Evolutionary conservation across 2,888 invertebrate genomes (phyloP), one percentile per base, ranked within the genome.

Genomic region (Nemurella pictetii): DNA sequence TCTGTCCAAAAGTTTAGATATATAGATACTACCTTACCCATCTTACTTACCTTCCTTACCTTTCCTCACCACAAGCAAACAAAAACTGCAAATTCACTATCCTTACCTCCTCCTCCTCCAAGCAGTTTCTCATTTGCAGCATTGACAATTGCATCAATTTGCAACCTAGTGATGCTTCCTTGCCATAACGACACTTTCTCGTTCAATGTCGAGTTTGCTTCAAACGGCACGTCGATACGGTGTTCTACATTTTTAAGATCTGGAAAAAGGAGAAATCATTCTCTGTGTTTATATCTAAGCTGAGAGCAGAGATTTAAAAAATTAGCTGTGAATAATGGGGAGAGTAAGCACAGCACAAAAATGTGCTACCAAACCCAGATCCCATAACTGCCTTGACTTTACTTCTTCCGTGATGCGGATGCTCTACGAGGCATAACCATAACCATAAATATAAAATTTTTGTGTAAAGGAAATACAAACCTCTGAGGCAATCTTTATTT

Each of bases 91-190:
- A n/a, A n/a, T n/a, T n/a, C n/a, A 12, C 9, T 35, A 72, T 81
- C 35, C 81, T 86, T 89, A 93, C 93, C 93, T 89, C 97, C 97
- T 32, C 97, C 97, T 29, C 98, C 97, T 7, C 96, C 96, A 80
- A 92, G 89, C 75, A 97, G 90, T 27, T 90, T 90, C 0, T 92
- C 92, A 90, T 98, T 98, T 0, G 98, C 98, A 55, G 98, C 97
- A 92, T 98, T 98, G 0, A 97, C 97, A 88, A 98, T 96, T 0
- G 95, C 96, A 91, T 97, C 97, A 85, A 97, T 92, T 92, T 96
- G 95, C 80, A 98, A 91, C 83, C 92, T 92, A 0, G 97, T 97
- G 29, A 98, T 97, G 89, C 97, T 97, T 0, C 97, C 97, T 89
- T 91, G 91, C 91, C 93, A 96, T 85, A 95, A 90, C 7, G 94